Evolutionary conservation across 2,888 invertebrate genomes (phyloP), one percentile per base, ranked within the genome.

Genomic region (Drosophila affinis): DNA sequence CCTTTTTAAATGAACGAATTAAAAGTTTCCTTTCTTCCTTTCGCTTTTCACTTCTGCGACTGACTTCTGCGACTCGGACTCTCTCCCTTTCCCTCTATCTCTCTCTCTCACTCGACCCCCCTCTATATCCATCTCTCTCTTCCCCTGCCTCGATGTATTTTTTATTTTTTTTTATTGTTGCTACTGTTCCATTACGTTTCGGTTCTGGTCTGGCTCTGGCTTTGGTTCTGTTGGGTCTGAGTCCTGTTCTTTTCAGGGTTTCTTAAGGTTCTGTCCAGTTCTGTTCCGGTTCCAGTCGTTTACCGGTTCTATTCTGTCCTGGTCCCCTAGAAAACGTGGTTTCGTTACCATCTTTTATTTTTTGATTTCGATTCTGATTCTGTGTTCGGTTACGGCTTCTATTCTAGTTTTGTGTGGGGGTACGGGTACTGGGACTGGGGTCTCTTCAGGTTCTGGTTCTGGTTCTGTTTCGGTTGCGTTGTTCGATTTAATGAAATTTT

Each of bases 1-100:
- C 83, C 83, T 83, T 82, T 72, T 85, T 80, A 83, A 85, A 83
- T 82, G 78, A 86, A 80, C 86, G 77, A 83, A 83, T 83, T 83
- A 83, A 83, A 83, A 83, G 83, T 82, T 85, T 82, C 72, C 71
- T 75, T 81, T 72, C 71, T 64, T 39, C n/a, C n/a, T 14, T 76
- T 53, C 58, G 57, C 60, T 69, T 59, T 44, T 53, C 54, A 32
- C 64, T 65, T 69, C 62, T 39, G 39, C 39, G 39, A 39, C 39
- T 39, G 39, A 39, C 39, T 46, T 51, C 55, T 55, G 45, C 39
- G 34, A 34, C 34, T 34, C 34, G 12, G 34, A 34, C 12, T 34
- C 12, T 12, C 5, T 3, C 3, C 21, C 21, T 21, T 21, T 21
- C 34, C 1, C 18, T 18, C 18, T 18, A 1, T 18, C 32, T 12